Percentiles rank a stretch among this genome's conserved stretches.
These are phyloP conservation scores for Drosophila grimshawi DNA, from an alignment of 1,140 invertebrate species.

Conservation along the genomic window DNA sequence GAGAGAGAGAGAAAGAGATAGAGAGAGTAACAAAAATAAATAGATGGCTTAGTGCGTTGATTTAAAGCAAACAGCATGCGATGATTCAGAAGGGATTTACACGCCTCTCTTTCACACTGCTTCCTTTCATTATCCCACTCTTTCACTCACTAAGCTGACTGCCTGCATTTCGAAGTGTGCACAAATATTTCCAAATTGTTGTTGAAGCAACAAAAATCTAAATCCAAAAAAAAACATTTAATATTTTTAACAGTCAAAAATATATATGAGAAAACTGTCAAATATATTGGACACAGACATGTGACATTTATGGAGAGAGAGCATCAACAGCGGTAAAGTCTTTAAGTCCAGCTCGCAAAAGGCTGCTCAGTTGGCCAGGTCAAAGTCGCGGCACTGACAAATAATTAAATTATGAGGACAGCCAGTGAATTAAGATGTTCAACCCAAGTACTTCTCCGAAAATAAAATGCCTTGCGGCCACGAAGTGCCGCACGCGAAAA, in stretches of 20 bases:
- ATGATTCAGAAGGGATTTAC: conserved; percentile 32
- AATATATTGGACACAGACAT: conserved; percentile 39
- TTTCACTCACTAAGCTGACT: no score
- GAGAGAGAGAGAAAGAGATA: conserved; percentile 2
- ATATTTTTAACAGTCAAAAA: conserved; percentile 48
- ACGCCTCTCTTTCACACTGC: conserved; percentile 1
- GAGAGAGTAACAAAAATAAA: background rate
- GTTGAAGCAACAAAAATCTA: conserved; percentile 24
- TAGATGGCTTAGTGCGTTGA: conserved; percentile 47
- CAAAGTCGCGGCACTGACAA: conserved; percentile 64
- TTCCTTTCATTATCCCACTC: background rate
- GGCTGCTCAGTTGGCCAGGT: background rate
- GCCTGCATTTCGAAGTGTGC: conserved; percentile 50
- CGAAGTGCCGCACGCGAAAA: conserved; percentile 52
- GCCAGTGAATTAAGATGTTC: conserved; percentile 63
- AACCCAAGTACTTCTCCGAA: conserved; percentile 24
- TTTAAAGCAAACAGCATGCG: conserved; percentile 49
- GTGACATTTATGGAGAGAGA: conserved; percentile 24
- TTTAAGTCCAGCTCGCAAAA: conserved; percentile 25
- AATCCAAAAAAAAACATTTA: conserved; percentile 39
- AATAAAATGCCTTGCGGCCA: conserved; percentile 19
- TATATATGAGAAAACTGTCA: conserved; percentile 29
- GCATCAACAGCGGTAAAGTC: conserved; percentile 11
- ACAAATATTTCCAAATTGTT: conserved; percentile 66
- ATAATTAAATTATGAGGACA: conserved; percentile 75